phyloP scores from a whole-genome alignment of 2,888 invertebrate species.

The Lacanobia oleracea region DNA sequence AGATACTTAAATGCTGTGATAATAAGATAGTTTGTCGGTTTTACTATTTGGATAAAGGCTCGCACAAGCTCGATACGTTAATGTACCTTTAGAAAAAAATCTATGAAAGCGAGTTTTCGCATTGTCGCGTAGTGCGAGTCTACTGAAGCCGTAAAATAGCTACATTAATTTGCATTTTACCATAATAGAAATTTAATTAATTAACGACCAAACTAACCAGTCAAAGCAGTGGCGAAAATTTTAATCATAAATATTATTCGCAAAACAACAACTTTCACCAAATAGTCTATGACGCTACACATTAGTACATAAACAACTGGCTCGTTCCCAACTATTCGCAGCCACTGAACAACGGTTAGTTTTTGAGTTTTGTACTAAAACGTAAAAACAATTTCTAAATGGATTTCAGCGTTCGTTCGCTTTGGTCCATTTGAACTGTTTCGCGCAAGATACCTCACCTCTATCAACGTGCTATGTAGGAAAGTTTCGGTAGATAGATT shows the following conservation, averaged over 20 bases:
- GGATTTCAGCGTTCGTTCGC: slow-evolving; percentile 45
- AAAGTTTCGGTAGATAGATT: slow-evolving; percentile 4
- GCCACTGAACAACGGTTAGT: slow-evolving; percentile 53
- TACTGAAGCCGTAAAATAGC: neutral
- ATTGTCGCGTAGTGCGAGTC: neutral
- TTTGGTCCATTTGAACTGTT: slow-evolving; percentile 39
- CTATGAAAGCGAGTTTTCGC: neutral
- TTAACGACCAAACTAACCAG: slow-evolving; percentile 6
- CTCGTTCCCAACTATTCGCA: slow-evolving; percentile 54
- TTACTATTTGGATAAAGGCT: neutral
- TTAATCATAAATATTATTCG: slow-evolving; percentile 40
- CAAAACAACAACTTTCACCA: slow-evolving; percentile 31
- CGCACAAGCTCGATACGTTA: neutral
- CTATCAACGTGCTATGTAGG: neutral
- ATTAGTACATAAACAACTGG: slow-evolving; percentile 44
- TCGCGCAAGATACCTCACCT: slow-evolving; percentile 6
- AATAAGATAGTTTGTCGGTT: neutral
- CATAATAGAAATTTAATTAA: neutral
- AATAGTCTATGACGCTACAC: slow-evolving; percentile 30
- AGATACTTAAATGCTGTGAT: neutral
- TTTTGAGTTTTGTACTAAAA: slow-evolving; percentile 53
- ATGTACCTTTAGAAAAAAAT: neutral
- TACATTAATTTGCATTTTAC: neutral
- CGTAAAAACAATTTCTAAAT: slow-evolving; percentile 64
- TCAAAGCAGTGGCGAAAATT: slow-evolving; percentile 11